Evolutionary conservation across 2,888 invertebrate genomes (phyloP).

Genomic region (Conops quadrifasciatus): DNA sequence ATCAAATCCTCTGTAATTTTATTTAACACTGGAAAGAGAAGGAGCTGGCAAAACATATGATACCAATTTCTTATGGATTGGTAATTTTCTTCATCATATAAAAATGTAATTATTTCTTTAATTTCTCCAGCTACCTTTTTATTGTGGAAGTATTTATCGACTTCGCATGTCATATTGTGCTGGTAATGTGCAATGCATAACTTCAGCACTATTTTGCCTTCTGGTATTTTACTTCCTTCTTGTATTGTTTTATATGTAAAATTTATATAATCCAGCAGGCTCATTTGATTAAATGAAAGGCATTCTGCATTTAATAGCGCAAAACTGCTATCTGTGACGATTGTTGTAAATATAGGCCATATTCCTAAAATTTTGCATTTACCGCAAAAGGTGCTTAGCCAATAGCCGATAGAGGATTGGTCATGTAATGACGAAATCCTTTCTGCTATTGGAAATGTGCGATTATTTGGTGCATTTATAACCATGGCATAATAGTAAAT

Average conservation of each 20-base stretch:
- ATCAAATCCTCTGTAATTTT: background rate
- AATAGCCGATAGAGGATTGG: background rate
- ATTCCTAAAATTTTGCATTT: background rate
- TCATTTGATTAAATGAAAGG: background rate
- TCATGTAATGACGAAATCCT: background rate
- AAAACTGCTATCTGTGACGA: background rate
- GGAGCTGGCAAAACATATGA: background rate
- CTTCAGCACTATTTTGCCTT: background rate
- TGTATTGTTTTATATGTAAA: background rate
- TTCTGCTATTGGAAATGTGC: background rate
- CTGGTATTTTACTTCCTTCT: background rate
- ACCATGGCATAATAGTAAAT: background rate
- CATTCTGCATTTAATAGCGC: background rate
- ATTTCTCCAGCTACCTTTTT: background rate
- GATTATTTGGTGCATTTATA: background rate
- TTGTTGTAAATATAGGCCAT: constrained; percentile 7
- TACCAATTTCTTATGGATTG: background rate
- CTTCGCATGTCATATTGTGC: background rate
- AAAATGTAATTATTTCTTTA: background rate
- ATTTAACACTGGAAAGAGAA: background rate
- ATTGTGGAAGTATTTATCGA: constrained; percentile 2
- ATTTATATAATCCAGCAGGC: constrained; percentile 9
- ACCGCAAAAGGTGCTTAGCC: background rate
- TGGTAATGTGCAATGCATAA: background rate
- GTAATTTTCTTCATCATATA: too few species aligned